Percentiles rank a stretch among this genome's conserved stretches.
Evolutionary conservation across 2,113 vertebrate species (phyloP).

Genomic region (Planiliza haematocheilus): DNA sequence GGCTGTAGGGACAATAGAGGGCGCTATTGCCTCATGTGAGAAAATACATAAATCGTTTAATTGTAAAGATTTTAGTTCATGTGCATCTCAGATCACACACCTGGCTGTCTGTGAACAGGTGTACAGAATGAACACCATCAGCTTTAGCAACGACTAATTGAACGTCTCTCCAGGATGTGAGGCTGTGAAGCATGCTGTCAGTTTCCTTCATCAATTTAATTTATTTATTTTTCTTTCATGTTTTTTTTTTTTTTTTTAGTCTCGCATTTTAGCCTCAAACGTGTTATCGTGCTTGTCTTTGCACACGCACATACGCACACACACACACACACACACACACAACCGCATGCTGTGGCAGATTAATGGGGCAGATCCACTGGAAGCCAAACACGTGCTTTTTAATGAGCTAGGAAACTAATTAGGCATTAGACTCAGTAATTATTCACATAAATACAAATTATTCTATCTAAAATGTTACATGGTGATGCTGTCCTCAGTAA

Average conservation of each 20-base stretch:
- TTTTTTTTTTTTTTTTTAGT: not conserved
- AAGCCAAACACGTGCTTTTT: conserved; percentile 9
- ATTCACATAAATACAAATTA: not conserved
- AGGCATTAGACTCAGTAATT: conserved; percentile 9
- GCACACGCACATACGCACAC: not conserved
- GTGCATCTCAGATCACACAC: too few species aligned
- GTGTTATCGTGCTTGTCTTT: not conserved
- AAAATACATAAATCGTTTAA: too few species aligned
- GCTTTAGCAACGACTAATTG: not conserved
- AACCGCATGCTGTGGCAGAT: not conserved
- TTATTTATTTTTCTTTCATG: not conserved
- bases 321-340: not conserved
- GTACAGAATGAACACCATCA: conserved; percentile 10
- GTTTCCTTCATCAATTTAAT: conserved; percentile 16
- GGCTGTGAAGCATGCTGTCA: conserved; percentile 15
- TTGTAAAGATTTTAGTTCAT: too few species aligned
- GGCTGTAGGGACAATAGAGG: conserved; percentile 50
- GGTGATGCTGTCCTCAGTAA: not conserved
- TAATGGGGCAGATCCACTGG: conserved; percentile 22
- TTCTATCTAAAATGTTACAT: conserved; percentile 1
- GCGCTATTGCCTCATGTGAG: conserved; percentile 33
- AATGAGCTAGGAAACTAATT: conserved; percentile 30
- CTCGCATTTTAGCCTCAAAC: not conserved
- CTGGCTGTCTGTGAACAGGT: too few species aligned
- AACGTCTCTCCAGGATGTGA: not conserved